phyloP scores from a whole-genome alignment of 2,888 invertebrate genomes.

The Caenorhabditis zanzibari region DNA sequence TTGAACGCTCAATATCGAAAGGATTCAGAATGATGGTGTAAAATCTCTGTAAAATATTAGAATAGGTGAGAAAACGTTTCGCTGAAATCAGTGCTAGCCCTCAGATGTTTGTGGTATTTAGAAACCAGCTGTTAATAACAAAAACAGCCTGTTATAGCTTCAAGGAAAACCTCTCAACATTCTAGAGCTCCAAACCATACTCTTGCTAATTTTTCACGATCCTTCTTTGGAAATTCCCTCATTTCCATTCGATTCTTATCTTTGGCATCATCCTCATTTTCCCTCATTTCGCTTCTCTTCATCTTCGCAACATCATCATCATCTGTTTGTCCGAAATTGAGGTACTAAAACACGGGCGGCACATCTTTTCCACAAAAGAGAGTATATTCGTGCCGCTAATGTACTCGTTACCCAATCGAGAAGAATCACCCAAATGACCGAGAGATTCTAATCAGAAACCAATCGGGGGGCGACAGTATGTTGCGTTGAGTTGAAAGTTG shows the following conservation, averaged over 20 bases:
- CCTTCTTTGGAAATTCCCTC: too few relatives aligned
- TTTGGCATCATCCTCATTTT: too few relatives aligned
- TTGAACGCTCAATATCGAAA: background rate
- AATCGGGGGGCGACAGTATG: background rate
- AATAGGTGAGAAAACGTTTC: too few relatives aligned
- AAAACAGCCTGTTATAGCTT: too few relatives aligned
- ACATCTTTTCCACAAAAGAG: conserved; percentile 5
- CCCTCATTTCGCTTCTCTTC: conserved; percentile 18
- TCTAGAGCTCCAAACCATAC: too few relatives aligned
- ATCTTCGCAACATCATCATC: conserved; percentile 46
- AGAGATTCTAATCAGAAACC: conserved; percentile 22
- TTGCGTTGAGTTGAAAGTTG: conserved; percentile 46
- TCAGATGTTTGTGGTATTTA: too few relatives aligned
- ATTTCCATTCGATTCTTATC: too few relatives aligned
- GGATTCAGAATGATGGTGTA: background rate
- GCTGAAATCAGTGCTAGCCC: too few relatives aligned
- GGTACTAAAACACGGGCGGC: conserved; percentile 56
- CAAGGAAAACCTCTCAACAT: too few relatives aligned
- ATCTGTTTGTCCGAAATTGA: conserved; percentile 28
- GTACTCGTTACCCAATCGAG: conserved; percentile 61
- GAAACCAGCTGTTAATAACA: too few relatives aligned
- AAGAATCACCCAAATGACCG: conserved; percentile 2
- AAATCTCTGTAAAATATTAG: too few relatives aligned
- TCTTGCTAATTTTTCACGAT: too few relatives aligned
- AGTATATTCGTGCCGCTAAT: conserved; percentile 35